Percentiles rank a stretch among this genome's conserved stretches.
Evolutionary conservation across 1,140 invertebrate species (phyloP).

Genomic region (Drosophila pseudoananassae): DNA sequence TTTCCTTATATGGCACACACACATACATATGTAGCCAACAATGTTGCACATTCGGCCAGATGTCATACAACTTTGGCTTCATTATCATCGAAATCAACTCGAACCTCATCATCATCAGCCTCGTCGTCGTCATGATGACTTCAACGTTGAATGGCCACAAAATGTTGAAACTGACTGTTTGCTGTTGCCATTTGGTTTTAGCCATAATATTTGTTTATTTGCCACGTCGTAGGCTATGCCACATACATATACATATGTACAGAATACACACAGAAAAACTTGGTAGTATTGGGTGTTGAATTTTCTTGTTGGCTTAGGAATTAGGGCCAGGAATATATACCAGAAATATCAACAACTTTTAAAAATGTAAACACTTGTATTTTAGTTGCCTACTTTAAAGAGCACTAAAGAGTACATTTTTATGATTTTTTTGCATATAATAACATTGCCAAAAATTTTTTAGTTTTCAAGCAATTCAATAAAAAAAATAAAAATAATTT

Average conservation of each 20-base stretch:
- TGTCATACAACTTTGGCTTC: constrained; percentile 39
- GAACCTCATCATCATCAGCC: constrained; percentile 19
- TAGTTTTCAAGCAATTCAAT: no score
- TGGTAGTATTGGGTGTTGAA: background rate
- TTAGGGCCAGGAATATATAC: background rate
- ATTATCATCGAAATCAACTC: constrained; percentile 22
- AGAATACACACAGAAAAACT: background rate
- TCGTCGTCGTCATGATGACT: constrained; percentile 25
- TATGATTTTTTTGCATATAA: no score
- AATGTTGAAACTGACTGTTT: constrained; percentile 26
- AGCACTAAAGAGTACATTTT: no score
- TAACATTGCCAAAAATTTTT: no score
- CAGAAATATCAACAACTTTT: background rate
- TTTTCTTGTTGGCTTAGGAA: background rate
- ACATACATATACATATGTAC: background rate
- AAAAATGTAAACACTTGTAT: no score
- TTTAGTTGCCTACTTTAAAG: no score
- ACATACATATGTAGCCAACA: constrained; percentile 10
- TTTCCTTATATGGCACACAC: constrained; percentile 20
- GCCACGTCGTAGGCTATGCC: background rate
- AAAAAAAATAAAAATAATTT: no score
- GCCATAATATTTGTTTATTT: constrained; percentile 28
- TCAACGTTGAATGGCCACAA: constrained; percentile 26
- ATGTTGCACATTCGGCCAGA: constrained; percentile 47
- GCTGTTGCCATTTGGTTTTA: constrained; percentile 6